phyloP scores from a whole-genome alignment of 1,140 invertebrate genomes.

The Drosophila chauvacae region DNA sequence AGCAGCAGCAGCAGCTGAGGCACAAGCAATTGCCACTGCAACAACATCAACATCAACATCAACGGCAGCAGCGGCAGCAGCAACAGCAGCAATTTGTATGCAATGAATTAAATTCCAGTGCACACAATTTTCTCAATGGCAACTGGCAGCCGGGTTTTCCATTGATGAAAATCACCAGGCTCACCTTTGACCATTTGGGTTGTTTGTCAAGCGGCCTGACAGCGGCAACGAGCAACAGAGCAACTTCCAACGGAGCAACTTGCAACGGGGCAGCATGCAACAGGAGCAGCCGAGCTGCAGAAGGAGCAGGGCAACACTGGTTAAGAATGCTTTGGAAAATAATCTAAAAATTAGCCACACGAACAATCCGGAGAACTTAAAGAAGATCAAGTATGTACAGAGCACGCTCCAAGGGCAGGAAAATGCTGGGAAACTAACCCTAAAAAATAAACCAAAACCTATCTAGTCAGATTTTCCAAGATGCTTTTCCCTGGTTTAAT shows the following conservation, averaged over 20 bases:
- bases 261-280: slow-evolving; percentile 1
- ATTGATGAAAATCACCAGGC: slow-evolving; percentile 67
- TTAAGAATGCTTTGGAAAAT: slow-evolving; percentile 14
- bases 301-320: slow-evolving; percentile 23
- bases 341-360: background rate
- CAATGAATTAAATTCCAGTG: slow-evolving; percentile 77
- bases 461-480: background rate
- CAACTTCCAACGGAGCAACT: background rate
- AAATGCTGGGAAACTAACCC: background rate
- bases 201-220: slow-evolving; percentile 72
- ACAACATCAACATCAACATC: slow-evolving; percentile 16
- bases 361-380: background rate
- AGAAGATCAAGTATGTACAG: background rate
- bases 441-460: background rate
- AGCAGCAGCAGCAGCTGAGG: slow-evolving; percentile 20
- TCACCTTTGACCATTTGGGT: slow-evolving; percentile 68
- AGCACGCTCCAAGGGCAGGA: background rate
- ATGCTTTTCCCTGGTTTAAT: background rate
- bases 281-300: slow-evolving; percentile 4
- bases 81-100: slow-evolving; percentile 65
- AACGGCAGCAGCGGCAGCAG: slow-evolving; percentile 30
- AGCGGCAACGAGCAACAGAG: slow-evolving; percentile 27
- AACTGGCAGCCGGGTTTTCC: slow-evolving; percentile 45
- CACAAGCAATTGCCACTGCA: slow-evolving; percentile 45
- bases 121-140: slow-evolving; percentile 70